A percentile compares a stretch with the other conserved stretches of the same genome.
phyloP scores from a whole-genome alignment of 1,140 invertebrate species.

The Bombus confusus region DNA sequence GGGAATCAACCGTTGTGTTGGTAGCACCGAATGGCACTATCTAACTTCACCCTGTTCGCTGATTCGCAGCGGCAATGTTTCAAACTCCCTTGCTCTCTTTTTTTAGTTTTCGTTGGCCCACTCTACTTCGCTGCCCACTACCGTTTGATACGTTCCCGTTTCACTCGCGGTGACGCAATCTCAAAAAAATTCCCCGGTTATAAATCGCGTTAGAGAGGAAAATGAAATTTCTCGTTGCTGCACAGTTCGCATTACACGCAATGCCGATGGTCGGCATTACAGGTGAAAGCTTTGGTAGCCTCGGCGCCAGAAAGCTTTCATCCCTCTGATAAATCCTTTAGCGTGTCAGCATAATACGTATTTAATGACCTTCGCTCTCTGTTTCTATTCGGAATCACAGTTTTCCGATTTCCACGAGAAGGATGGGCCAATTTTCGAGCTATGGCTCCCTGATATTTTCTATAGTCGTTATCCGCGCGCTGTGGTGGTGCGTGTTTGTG shows the following conservation, averaged over 20 bases:
- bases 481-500: background rate
- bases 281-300: background rate
- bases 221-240: conserved; percentile 15
- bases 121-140: background rate
- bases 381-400: background rate
- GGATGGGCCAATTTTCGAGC: conserved; percentile 13
- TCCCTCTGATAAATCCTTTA: conserved; percentile 1
- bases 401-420: background rate
- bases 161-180: conserved; percentile 30
- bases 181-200: background rate
- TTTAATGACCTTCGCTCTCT: background rate
- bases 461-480: conserved; percentile 30
- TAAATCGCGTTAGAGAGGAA: conserved; percentile 39
- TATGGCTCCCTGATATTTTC: conserved; percentile 26
- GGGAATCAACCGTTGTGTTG: conserved; percentile 49
- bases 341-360: background rate
- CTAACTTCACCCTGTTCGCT: conserved; percentile 40
- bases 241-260: background rate
- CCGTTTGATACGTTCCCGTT: conserved; percentile 27
- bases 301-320: background rate
- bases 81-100: conserved; percentile 28
- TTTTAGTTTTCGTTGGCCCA: conserved; percentile 17
- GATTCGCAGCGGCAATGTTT: conserved; percentile 35
- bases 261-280: background rate
- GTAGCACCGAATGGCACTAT: conserved; percentile 60